Conservation (phyloP, 2,888 invertebrate species). For the Hipparchia semele region DNA sequence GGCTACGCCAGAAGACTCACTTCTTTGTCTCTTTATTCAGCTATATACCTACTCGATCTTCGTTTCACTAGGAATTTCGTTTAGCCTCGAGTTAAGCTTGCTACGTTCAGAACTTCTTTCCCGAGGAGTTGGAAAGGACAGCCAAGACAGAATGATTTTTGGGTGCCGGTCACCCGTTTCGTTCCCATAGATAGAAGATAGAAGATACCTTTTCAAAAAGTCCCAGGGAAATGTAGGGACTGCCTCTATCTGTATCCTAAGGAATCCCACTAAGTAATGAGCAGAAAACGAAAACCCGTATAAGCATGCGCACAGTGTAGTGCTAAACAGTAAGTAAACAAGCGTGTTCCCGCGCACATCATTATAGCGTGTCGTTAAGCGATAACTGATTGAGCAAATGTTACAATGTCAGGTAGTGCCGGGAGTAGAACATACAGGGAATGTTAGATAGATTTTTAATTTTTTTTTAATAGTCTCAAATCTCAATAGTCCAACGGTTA, state of each 20-base stretch:
- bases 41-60: too few species aligned
- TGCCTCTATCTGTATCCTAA: not conserved
- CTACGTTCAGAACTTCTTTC: too few species aligned
- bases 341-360: slow-evolving; percentile 56
- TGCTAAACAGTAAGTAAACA: slow-evolving; percentile 64
- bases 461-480: not conserved
- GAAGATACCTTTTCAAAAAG: not conserved
- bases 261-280: not conserved
- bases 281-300: slow-evolving; percentile 19
- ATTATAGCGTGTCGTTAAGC: slow-evolving; percentile 78
- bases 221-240: not conserved
- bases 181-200: too few species aligned
- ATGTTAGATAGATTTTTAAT: not conserved
- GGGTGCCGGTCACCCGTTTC: too few species aligned
- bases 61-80: too few species aligned
- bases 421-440: not conserved
- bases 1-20: too few species aligned
- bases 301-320: slow-evolving; percentile 12
- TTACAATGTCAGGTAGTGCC: slow-evolving; percentile 32
- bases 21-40: too few species aligned
- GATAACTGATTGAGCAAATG: slow-evolving; percentile 64
- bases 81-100: too few species aligned
- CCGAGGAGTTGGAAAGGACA: too few species aligned
- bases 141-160: too few species aligned
- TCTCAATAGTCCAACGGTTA: too few species aligned